Base-by-base conservation (phyloP, 2,797 vertebrate species). In the Phalloptychus januarius region DNA sequence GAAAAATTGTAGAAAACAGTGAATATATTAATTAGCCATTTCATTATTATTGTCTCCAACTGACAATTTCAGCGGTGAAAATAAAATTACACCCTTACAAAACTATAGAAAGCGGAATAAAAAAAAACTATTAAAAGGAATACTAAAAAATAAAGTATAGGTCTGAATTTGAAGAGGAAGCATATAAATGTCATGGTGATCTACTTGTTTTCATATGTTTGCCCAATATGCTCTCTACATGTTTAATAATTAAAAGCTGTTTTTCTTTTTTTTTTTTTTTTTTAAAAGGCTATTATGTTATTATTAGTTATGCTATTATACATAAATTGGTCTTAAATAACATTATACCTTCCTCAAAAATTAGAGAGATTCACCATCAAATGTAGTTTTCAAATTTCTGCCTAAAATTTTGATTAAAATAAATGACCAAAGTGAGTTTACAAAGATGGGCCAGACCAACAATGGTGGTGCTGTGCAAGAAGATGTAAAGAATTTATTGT, bases 361-460 rank as follows among this genome's bases (percentile, higher is more conserved):
- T 13, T 5, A 7, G 48, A 50, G 20, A 7, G 48, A 50, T 23
- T 50, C 6, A 48, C 20, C 46, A 20, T 48, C 52, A n/a, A 13
- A 54, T 0, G 4, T 4, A 54, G 52, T 54, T 54, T n/a, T n/a
- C 11, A 25, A n/a, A 56, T 56, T 56, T 56, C 52, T 56, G 52
- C 7, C 52, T n/a, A 56, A 56, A 56, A 56, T 11, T 56, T n/a
- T 56, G 54, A n/a, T 56, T 12, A 25, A 28, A n/a, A 56, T 25
- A 56, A 56, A 56, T 56, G 0, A 56, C 54, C 10, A 56, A 54
- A 54, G n/a, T 54, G n/a, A 75, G 81, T 42, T 82, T 6, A 10
- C 65, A 44, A 33, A 71, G 61, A 77, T 52, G 36, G 36, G 72
- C 25, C 0, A 58, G 44, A 71, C 76, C 61, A 83, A n/a, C 46